Base-by-base conservation (phyloP, 1,140 invertebrate genomes). In the Oreohelix idahoensis region DNA sequence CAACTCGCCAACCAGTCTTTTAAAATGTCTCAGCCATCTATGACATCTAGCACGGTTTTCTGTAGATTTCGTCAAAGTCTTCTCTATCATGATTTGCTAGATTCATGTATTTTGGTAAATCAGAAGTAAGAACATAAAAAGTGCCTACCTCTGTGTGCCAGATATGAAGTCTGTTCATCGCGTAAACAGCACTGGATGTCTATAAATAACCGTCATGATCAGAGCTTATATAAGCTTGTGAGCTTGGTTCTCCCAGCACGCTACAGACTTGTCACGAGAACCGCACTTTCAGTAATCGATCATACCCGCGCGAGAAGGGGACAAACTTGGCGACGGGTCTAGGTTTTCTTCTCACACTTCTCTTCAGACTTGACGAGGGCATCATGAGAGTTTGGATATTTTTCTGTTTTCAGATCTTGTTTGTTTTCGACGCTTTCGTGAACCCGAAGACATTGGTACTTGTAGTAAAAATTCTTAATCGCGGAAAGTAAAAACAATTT, bases 301-400 rank as follows among this genome's bases (percentile, higher is more conserved):
- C 53, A 58, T 23, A 58, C 23, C 17, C 53, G 23, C 26, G 53
- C 26, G 53, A 58, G 53, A 20, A 58, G 53, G 53, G 26, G 53
- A 23, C 10, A 10, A 58, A 58, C 10, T 23, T 20, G 1, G 53
- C 53, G 17, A 58, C 15, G 53, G 20, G 15, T 66, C 29, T n/a
- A 17, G n/a, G 63, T 66, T 66, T 66, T 66, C 63, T 66, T 66
- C 63, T 66, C 63, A 58, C 53, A n/a, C 23, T 58, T 58, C 53
- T n/a, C 53, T 58, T 58, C 53, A n/a, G 53, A n/a, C 17, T 4
- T 58, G n/a, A n/a, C n/a, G n/a, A n/a, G n/a, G n/a, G n/a, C n/a
- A n/a, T 58, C 53, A 58, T 15, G 53, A 58, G 53, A 58, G 5
- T 10, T 10, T 11, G 20, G 10, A 11, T 20, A 11, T 2, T 58